Evolutionary conservation across 2,113 vertebrate genomes (phyloP), one percentile per base, ranked within the genome.

Genomic region (Gallinago paraguaiae): DNA sequence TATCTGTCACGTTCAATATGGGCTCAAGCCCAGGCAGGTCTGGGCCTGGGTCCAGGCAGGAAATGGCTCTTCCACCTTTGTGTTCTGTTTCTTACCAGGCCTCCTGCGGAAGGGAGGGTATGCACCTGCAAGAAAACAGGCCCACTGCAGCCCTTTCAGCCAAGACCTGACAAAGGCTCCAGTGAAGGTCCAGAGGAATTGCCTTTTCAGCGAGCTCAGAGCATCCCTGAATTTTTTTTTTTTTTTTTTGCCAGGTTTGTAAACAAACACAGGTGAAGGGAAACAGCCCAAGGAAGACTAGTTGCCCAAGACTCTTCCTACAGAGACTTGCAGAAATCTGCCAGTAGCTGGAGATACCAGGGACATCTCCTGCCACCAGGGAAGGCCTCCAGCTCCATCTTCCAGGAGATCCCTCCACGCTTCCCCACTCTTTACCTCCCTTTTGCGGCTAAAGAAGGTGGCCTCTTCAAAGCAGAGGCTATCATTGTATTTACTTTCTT

Each of bases 401-500:
- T 5, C 41, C 17, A 28, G 31, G 13, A 76, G 9, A 16, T 45
- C 18, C 33, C 41, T 45, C 54, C 24, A 25, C 10, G 14, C 24
- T 17, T 19, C 12, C 24, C 53, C 9, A 13, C 11, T 51, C 57
- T 93, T 95, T 95, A 97, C 95, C 96, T 95, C 91, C 18, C 93
- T 94, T 85, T 97, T 97, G 69, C 97, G 91, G 61, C 86, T 87
- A 37, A 90, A 92, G 67, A 97, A 96, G 6, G 93, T 53, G 10
- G 97, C 95, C 22, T 53, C 59, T 69, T 97, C 97, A 83, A 96
- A 97, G 41, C 23, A 88, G 13, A 27, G 50, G 67, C 57, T 39
- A 43, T 88, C 84, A 74, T 57, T 77, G 64, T 57, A 46, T 91
- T 92, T 5, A n/a, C 53, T 41, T 90, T 45, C 19, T 63, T 51